A percentile compares a stretch with the other conserved stretches of the same genome.
These are phyloP conservation scores for Thomomys bottae DNA, from an alignment of 2,113 vertebrate genomes.

Conservation along the genomic window DNA sequence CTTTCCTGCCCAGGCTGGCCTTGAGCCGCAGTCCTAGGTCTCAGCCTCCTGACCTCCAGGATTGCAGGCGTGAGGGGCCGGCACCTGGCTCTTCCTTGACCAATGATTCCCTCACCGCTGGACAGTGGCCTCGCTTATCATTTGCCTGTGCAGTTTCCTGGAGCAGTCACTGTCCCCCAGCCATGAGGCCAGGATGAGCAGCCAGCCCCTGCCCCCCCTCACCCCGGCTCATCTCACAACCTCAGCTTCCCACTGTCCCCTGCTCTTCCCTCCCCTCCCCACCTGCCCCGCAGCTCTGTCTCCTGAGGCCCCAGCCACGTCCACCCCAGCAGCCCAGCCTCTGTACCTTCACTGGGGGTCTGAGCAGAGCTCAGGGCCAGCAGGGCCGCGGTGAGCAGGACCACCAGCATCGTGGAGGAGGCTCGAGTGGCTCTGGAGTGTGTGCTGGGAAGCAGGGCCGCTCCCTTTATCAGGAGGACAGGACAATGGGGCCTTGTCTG, in stretches of 20 bases:
- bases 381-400: constrained; percentile 6
- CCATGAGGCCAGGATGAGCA: neutral
- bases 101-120: too few species aligned
- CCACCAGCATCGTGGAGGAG: constrained; percentile 40
- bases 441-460: neutral
- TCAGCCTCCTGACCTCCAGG: too few species aligned
- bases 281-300: too few species aligned
- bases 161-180: neutral
- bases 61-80: too few species aligned
- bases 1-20: too few species aligned
- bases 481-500: neutral
- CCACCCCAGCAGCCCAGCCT: neutral
- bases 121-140: too few species aligned
- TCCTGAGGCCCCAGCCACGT: neutral
- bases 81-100: too few species aligned
- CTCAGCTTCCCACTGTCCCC: too few species aligned
- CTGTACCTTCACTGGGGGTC: neutral
- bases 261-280: neutral
- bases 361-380: constrained; percentile 54
- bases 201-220: neutral
- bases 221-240: too few species aligned
- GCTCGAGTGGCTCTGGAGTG: neutral
- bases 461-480: neutral
- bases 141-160: too few species aligned
- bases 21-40: too few species aligned